Conservation (phyloP, 2,113 vertebrate genomes). For the Oreochromis niloticus region DNA sequence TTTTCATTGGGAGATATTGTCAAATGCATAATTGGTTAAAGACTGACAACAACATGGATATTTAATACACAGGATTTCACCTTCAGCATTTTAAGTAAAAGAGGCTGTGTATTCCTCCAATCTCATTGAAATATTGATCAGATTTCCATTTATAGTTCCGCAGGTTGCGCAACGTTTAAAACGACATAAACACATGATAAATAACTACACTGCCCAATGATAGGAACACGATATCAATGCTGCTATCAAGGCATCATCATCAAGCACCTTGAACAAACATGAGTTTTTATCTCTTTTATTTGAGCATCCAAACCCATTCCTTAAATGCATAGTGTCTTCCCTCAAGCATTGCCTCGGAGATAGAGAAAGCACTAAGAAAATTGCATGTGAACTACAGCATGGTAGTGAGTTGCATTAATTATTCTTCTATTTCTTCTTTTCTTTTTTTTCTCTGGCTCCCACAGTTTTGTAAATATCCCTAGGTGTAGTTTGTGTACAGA, state of each 20-base stretch:
- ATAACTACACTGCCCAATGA: slow-evolving; percentile 22
- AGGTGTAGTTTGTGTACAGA: slow-evolving; percentile 44
- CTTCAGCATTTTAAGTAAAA: neutral
- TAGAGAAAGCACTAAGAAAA: neutral
- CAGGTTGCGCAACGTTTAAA: neutral
- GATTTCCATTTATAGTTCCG: slow-evolving; percentile 26
- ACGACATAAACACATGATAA: slow-evolving; percentile 13
- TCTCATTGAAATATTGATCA: slow-evolving; percentile 15
- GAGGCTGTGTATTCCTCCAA: neutral
- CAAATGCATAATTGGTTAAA: neutral
- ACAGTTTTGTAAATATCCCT: slow-evolving; percentile 22
- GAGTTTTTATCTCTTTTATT: neutral
- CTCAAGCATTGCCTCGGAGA: slow-evolving; percentile 11
- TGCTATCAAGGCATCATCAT: slow-evolving; percentile 24
- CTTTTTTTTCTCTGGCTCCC: neutral
- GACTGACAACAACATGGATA: neutral
- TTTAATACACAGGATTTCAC: neutral
- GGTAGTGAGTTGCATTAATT: slow-evolving; percentile 32
- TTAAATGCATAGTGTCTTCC: neutral
- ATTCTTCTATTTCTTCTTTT: slow-evolving; percentile 18
- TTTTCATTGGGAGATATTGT: neutral
- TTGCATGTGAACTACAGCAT: neutral
- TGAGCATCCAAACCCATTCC: slow-evolving; percentile 25
- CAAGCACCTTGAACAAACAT: slow-evolving; percentile 48
- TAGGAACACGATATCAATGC: neutral